These are phyloP conservation scores for Monopis laevigella DNA, from an alignment of 2,888 invertebrate genomes.

Conservation along the genomic window DNA sequence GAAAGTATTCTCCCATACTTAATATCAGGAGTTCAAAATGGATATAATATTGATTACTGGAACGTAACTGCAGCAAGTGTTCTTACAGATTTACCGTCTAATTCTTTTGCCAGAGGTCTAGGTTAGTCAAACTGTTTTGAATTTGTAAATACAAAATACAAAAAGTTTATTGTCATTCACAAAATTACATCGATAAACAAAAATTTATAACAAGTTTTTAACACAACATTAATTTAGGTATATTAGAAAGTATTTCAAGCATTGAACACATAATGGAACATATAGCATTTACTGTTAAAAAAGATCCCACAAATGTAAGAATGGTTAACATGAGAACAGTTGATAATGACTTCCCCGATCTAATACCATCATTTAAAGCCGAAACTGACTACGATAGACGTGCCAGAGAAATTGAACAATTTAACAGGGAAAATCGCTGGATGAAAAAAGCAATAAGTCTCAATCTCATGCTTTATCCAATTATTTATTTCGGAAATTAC, in stretches of 20 bases:
- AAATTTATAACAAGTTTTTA: neutral
- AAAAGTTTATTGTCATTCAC: too few species aligned
- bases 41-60: constrained; percentile 67
- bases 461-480: constrained; percentile 73
- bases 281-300: constrained; percentile 63
- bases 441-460: constrained; percentile 75
- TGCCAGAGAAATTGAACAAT: constrained; percentile 53
- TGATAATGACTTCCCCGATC: constrained; percentile 49
- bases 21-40: constrained; percentile 49
- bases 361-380: constrained; percentile 61
- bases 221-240: constrained; percentile 43
- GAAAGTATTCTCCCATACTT: constrained; percentile 48
- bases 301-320: constrained; percentile 68
- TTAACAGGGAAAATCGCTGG: constrained; percentile 77
- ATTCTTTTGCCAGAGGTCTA: constrained; percentile 75
- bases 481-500: constrained; percentile 63
- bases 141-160: too few species aligned
- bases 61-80: constrained; percentile 46
- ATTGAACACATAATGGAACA: constrained; percentile 76
- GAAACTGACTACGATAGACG: constrained; percentile 65
- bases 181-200: too few species aligned
- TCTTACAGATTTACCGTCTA: constrained; percentile 72
- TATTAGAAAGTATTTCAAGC: constrained; percentile 66
- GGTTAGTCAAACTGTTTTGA: constrained; percentile 58
- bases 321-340: constrained; percentile 59